Conservation (phyloP, 2,888 invertebrate species). For the Arctia plantaginis region DNA sequence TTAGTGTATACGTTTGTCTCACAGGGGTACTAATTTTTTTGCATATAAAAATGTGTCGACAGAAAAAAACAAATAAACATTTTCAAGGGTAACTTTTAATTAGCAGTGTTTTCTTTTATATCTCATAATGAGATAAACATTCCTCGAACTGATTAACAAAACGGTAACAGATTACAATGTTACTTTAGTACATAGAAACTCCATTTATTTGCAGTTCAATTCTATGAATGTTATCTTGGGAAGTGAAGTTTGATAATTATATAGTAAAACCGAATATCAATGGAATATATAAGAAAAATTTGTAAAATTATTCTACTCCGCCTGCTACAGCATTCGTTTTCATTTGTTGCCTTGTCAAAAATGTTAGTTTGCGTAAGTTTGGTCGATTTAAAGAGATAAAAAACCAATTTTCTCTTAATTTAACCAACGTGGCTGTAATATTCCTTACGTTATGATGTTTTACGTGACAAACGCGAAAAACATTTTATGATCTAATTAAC, state of each 20-base stretch:
- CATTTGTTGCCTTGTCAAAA: too few relatives aligned
- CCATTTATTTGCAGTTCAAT: conserved; percentile 29
- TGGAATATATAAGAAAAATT: background rate
- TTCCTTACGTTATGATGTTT: background rate
- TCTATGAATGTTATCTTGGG: conserved; percentile 48
- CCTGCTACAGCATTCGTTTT: background rate
- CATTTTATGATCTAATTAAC: conserved; percentile 15
- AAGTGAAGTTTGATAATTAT: conserved; percentile 36
- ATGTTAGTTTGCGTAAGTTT: too few relatives aligned
- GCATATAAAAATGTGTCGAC: background rate
- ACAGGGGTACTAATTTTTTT: background rate
- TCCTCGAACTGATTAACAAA: conserved; percentile 56
- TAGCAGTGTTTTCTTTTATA: background rate
- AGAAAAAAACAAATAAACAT: background rate
- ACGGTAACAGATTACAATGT: conserved; percentile 33
- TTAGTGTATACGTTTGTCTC: background rate
- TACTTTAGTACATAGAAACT: conserved; percentile 36
- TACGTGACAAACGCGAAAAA: conserved; percentile 9
- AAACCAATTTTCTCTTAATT: too few relatives aligned
- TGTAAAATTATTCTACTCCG: background rate
- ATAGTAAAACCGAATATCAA: conserved; percentile 16
- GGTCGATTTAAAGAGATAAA: too few relatives aligned
- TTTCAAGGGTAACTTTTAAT: background rate
- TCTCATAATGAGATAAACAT: conserved; percentile 31
- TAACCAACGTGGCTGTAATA: background rate